Base-by-base conservation (phyloP, 2,797 vertebrate genomes). In the Loris lydekkerianus region DNA sequence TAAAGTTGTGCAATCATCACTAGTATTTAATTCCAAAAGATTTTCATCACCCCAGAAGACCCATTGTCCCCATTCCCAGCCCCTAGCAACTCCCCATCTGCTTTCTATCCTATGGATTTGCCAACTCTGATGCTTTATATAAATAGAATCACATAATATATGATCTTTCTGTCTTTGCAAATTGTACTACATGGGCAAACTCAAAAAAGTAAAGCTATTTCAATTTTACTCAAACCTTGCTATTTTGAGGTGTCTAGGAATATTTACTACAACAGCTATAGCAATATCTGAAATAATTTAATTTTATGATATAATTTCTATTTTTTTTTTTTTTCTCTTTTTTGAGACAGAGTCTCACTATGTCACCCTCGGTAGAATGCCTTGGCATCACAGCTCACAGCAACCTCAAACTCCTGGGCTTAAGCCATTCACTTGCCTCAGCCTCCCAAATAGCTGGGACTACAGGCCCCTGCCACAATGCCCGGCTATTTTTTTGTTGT, bases 151-250 rank as follows among this genome's bases (percentile, higher is more conserved):
- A 73, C 56, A 86, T 9, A 20, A 73, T 86, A 73, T 43, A 75
- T n/a, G 85, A 61, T n/a, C 29, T 75, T n/a, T 46, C 20, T 75
- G 34, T 63, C 72, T 76, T 23, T 86, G 40, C n/a, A n/a, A 21
- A 25, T n/a, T 89, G 29, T 86, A 73, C 20, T 72, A 78, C 2
- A 40, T 60, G 25, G 65, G 14, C 34, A 76, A 76, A 27, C 78
- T 58, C 46, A 78, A 81, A 86, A 86, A 86, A 40, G n/a, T 31
- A 90, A 86, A 46, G 34, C 15, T 21, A 84, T 49, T 78, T 91
- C 25, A 77, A 84, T 61, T 83, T 83, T 72, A 73, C 37, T 25
- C 56, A 96, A 70, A 58, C 46, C 46, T 77, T 83, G 58, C 3
- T 53, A 20, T 72, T 87, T 14, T 91, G 23, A 75, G 63, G 0